Evolutionary conservation across 1,140 invertebrate genomes (phyloP).

Genomic region (Drosophila guanche): DNA sequence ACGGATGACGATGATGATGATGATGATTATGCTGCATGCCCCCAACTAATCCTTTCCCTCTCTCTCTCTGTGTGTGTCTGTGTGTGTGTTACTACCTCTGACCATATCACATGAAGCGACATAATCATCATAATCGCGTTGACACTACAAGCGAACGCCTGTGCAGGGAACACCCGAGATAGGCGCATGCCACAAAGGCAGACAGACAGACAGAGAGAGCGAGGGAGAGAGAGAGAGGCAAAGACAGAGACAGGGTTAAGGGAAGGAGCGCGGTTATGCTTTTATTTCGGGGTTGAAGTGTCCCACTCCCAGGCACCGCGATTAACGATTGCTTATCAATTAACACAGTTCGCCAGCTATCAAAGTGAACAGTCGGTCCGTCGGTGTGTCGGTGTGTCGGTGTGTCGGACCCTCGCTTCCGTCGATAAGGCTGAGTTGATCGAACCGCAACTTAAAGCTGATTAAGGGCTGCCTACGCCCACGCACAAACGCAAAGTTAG

Average conservation of each 20-base stretch:
- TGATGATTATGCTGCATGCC: conserved; percentile 15
- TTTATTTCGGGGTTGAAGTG: background rate
- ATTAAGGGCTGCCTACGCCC: conserved; percentile 1
- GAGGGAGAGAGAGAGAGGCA: background rate
- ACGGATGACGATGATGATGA: conserved; percentile 1
- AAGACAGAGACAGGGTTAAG: background rate
- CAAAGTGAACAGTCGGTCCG: conserved; percentile 31
- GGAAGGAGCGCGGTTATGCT: background rate
- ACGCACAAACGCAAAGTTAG: background rate
- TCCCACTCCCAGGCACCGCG: conserved; percentile 13
- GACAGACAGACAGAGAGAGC: too few relatives aligned
- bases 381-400: too few relatives aligned
- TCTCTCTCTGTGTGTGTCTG: background rate
- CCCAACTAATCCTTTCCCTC: background rate
- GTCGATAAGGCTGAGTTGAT: conserved; percentile 43
- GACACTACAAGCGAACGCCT: conserved; percentile 66
- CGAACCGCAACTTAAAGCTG: conserved; percentile 18
- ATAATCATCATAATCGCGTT: conserved; percentile 74
- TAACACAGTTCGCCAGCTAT: conserved; percentile 66
- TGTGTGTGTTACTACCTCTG: background rate
- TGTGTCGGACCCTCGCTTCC: conserved; percentile 8
- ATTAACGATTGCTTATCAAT: conserved; percentile 68
- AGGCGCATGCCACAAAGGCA: too few relatives aligned
- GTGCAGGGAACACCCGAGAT: background rate
- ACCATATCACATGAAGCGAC: conserved; percentile 52